Percentiles rank a stretch among this genome's conserved stretches.
phyloP scores from a whole-genome alignment of 2,888 invertebrate genomes.

The Gari tellinella region DNA sequence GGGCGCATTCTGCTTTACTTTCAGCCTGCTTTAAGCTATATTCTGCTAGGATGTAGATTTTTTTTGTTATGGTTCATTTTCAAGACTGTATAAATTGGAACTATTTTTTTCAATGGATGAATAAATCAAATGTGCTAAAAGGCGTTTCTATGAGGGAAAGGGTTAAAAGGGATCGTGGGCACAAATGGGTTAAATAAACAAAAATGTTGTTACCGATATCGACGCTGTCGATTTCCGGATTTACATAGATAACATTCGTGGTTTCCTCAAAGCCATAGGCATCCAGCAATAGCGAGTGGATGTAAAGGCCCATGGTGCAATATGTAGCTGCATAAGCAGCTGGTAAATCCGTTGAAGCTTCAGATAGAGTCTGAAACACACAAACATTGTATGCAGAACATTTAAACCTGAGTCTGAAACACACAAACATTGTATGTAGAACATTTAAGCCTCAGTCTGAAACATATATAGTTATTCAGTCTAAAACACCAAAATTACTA shows the following conservation, averaged over 20 bases:
- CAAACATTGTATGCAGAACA: too few relatives aligned
- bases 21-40: too few relatives aligned
- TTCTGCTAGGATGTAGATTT: too few relatives aligned
- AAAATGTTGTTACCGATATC: conserved; percentile 65
- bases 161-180: background rate
- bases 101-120: background rate
- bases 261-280: conserved; percentile 69
- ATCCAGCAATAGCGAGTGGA: conserved; percentile 68
- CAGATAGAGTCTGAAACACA: conserved; percentile 57
- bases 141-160: background rate
- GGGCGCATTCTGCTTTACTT: too few relatives aligned
- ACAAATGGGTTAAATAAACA: background rate
- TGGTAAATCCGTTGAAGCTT: conserved; percentile 45
- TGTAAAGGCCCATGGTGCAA: conserved; percentile 77
- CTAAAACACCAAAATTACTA: too few relatives aligned
- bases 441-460: too few relatives aligned
- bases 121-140: background rate
- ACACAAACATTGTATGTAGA: too few relatives aligned
- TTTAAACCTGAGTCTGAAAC: too few relatives aligned
- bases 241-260: conserved; percentile 60
- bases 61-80: too few relatives aligned
- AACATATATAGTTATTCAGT: too few relatives aligned
- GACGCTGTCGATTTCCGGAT: conserved; percentile 57
- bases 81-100: too few relatives aligned
- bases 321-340: conserved; percentile 67